A percentile compares a stretch with the other conserved stretches of the same genome.
Evolutionary conservation across 2,113 vertebrate genomes (phyloP).

Genomic region (Butorides virescens): DNA sequence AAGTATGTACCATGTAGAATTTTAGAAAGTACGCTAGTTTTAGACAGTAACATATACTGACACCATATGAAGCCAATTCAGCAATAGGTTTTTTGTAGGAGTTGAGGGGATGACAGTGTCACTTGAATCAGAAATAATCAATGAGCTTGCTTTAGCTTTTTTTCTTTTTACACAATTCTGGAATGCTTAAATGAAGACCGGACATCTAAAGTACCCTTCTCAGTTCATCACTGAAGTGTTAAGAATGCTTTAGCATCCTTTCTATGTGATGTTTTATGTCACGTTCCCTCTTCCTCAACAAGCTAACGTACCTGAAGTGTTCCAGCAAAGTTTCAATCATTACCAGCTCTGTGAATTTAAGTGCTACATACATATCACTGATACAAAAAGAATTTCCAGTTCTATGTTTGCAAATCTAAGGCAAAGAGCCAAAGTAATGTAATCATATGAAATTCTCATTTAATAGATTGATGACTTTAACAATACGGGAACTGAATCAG

Average conservation of each 20-base stretch:
- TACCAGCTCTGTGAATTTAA: not conserved
- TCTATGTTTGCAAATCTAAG: slow-evolving; percentile 71
- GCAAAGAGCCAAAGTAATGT: slow-evolving; percentile 72
- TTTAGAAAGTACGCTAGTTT: not conserved
- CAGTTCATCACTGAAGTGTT: not conserved
- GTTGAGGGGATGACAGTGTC: not conserved
- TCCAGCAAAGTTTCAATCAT: not conserved
- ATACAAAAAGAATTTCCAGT: slow-evolving; percentile 59
- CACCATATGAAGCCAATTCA: not conserved
- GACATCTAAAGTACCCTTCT: not conserved
- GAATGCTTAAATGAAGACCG: not conserved
- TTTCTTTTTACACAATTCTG: not conserved
- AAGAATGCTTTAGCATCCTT: not conserved
- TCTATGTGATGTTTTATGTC: not conserved
- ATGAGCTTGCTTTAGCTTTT: not conserved
- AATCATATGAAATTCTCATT: slow-evolving; percentile 84
- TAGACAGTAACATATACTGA: not conserved
- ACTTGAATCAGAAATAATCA: not conserved
- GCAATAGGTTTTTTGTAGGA: not conserved
- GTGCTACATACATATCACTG: not conserved
- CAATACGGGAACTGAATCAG: slow-evolving; percentile 81
- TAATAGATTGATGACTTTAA: slow-evolving; percentile 86
- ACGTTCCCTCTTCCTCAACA: not conserved
- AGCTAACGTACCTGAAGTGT: not conserved
- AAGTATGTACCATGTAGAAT: not conserved